A percentile compares a stretch with the other conserved stretches of the same genome.
Evolutionary conservation across 2,797 vertebrate genomes (phyloP).

Genomic region (Avahi laniger): DNA sequence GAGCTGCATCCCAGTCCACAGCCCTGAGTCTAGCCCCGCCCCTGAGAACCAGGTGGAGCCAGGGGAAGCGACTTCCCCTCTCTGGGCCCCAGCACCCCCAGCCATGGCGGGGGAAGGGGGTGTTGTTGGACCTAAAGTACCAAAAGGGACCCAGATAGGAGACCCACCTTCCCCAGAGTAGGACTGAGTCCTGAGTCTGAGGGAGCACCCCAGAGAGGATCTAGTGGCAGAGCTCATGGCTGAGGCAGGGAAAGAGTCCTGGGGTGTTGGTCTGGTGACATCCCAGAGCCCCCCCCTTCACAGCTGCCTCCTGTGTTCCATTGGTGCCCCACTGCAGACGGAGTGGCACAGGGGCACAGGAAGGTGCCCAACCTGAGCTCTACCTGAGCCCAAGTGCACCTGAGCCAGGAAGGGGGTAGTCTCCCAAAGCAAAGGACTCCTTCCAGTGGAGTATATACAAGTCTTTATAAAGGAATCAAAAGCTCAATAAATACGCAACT

Average conservation of each 20-base stretch:
- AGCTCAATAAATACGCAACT: slow-evolving; percentile 80
- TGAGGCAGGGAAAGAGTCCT: neutral
- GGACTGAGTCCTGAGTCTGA: neutral
- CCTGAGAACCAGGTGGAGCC: neutral
- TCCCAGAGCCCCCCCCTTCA: neutral
- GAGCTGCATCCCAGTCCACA: too few species aligned
- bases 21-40: neutral
- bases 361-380: neutral
- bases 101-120: too few species aligned
- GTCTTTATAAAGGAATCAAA: slow-evolving; percentile 78
- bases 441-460: slow-evolving; percentile 51
- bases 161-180: neutral
- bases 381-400: neutral
- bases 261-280: neutral
- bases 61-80: neutral
- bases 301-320: neutral
- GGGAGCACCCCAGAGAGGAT: neutral
- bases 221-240: neutral
- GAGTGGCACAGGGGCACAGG: neutral
- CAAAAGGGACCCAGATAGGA: neutral
- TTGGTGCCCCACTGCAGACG: neutral
- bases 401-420: too few species aligned
- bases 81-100: neutral
- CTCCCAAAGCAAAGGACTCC: slow-evolving; percentile 56
- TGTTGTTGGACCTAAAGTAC: neutral